Base-by-base conservation (phyloP, 2,797 vertebrate species). In the Botia kubotai region DNA sequence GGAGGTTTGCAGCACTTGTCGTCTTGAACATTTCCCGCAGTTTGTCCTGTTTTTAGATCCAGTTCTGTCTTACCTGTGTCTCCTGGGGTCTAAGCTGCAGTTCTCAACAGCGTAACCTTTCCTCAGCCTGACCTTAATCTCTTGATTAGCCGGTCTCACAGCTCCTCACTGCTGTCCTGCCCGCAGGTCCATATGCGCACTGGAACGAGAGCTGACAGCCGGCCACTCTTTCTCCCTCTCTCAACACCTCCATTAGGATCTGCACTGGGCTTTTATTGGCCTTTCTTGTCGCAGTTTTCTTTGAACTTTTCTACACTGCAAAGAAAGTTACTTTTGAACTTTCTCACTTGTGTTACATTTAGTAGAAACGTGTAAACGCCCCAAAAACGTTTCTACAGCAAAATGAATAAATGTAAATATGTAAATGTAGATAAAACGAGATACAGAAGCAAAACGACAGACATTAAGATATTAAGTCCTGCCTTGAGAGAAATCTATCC, bases 51-150 rank as follows among this genome's bases (percentile, higher is more conserved):
- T 72, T 76, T 82, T 50, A 63, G 63, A 75, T 73, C 78, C 80
- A 72, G 58, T 69, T 60, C 72, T 71, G 75, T 75, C 67, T 67
- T 82, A 82, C 81, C 85, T 53, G 66, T 75, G 70, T 72, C 77
- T 53, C 74, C 70, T n/a, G 70, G 21, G 74, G 77, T 82, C 76
- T 75, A 53, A 65, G 58, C 73, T 78, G 52, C 71, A 68, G 69
- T 68, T 77, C 52, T 84, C 58, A 77, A 53, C 80, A 48, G 63
- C 53, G 60, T 60, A 53, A 82, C 73, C 82, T 84, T 86, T 84
- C 85, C 82, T 86, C 77, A 68, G 68, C 75, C 50, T 71, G 77
- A 67, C 76, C 80, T 86, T 86, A 82, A 84, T 86, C 77, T 86
- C 80, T 73, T 65, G 72, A 82, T 80, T 84, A 82, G 80, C 80